These are phyloP conservation scores for Oryzias celebensis DNA, from an alignment of 2,113 vertebrate genomes.

Conservation along the genomic window DNA sequence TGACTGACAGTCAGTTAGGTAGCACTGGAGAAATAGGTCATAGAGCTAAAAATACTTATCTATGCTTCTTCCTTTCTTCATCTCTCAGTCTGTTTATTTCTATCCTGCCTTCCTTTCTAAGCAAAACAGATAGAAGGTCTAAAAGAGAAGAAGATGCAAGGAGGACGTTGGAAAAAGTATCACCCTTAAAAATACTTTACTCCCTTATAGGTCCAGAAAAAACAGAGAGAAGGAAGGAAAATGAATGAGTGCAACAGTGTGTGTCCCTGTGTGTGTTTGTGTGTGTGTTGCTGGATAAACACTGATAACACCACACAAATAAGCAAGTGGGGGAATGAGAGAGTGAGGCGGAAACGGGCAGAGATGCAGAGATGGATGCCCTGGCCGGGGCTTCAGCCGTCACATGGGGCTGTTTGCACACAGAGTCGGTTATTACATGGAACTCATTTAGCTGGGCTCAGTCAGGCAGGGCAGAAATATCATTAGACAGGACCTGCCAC, in stretches of 20 bases:
- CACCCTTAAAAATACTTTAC: conserved; percentile 64
- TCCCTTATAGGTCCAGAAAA: conserved; percentile 45
- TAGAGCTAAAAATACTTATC: conserved; percentile 82
- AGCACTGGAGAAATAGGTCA: conserved; percentile 84
- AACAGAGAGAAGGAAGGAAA: conserved; percentile 32
- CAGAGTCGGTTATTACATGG: conserved; percentile 70
- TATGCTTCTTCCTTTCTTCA: conserved; percentile 66
- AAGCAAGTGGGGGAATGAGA: conserved; percentile 63
- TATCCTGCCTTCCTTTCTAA: conserved; percentile 50
- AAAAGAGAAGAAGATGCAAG: conserved; percentile 68
- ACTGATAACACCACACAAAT: conserved; percentile 45
- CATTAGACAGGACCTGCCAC: conserved; percentile 64
- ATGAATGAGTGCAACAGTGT: conserved; percentile 45
- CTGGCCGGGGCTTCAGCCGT: conserved; percentile 51
- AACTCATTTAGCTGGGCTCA: conserved; percentile 76
- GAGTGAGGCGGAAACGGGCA: conserved; percentile 46
- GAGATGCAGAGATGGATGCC: conserved; percentile 66
- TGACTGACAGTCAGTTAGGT: conserved; percentile 80
- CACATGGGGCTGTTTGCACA: conserved; percentile 65
- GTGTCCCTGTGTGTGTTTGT: conserved; percentile 4
- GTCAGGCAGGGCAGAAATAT: conserved; percentile 75
- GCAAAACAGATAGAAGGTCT: conserved; percentile 63
- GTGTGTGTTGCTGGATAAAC: conserved; percentile 13
- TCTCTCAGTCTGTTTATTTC: conserved; percentile 43
- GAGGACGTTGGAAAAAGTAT: conserved; percentile 65